These are phyloP conservation scores for Saguinus midas DNA, from an alignment of 2,113 vertebrate species.

Conservation along the genomic window DNA sequence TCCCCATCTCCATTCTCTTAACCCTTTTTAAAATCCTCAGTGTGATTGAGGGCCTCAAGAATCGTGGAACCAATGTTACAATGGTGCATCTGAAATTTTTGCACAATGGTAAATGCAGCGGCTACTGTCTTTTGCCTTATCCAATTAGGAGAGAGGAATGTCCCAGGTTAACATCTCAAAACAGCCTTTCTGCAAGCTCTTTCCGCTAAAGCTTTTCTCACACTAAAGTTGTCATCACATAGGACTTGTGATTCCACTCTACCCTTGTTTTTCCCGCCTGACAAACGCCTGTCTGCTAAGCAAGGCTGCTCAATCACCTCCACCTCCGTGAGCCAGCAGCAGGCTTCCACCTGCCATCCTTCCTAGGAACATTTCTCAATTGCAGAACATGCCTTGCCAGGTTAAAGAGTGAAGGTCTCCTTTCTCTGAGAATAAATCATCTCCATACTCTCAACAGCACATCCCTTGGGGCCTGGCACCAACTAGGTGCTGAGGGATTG, in stretches of 20 bases:
- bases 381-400: fast-evolving
- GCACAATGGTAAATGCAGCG: neutral
- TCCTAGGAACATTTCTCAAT: neutral
- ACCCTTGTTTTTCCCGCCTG: neutral
- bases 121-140: neutral
- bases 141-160: neutral
- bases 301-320: fast-evolving
- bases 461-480: fast-evolving
- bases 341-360: neutral
- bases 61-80: neutral
- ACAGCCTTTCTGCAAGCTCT: neutral
- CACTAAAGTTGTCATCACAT: neutral
- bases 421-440: neutral
- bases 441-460: fast-evolving
- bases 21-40: neutral
- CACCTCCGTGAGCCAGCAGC: too few relatives aligned
- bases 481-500: neutral
- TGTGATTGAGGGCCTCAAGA: neutral
- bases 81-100: neutral
- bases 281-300: fast-evolving
- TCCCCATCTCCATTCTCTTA: neutral
- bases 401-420: neutral
- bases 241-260: neutral
- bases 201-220: neutral
- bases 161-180: too few relatives aligned